Conservation (phyloP, 2,888 invertebrate genomes). For the Archips crataeganus region DNA sequence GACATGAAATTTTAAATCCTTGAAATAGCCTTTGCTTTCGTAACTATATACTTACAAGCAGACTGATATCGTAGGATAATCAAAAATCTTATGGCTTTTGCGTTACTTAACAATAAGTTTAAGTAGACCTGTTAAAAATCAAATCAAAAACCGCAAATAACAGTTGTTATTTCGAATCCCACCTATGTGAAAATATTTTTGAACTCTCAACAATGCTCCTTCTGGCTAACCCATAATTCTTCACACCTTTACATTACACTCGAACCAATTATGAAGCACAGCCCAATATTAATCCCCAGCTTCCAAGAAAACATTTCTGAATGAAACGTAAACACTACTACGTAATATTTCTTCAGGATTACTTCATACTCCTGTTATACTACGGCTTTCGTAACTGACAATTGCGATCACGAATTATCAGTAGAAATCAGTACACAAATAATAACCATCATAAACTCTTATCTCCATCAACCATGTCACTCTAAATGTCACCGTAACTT, state of each 20-base stretch:
- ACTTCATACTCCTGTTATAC: conserved; percentile 15
- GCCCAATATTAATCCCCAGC: conserved; percentile 26
- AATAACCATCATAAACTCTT: conserved; percentile 17
- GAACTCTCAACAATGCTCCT: not conserved
- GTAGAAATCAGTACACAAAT: conserved; percentile 33
- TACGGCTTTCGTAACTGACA: conserved; percentile 18
- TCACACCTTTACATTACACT: conserved; percentile 25
- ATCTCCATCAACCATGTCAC: not conserved
- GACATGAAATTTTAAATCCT: too few species aligned
- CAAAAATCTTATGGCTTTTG: too few species aligned
- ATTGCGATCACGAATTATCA: conserved; percentile 32
- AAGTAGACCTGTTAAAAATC: not conserved
- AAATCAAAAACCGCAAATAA: not conserved
- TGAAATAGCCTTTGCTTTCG: too few species aligned
- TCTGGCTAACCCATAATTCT: conserved; percentile 30
- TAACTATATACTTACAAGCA: too few species aligned
- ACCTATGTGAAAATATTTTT: not conserved
- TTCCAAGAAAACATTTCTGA: conserved; percentile 37
- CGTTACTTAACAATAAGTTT: too few species aligned
- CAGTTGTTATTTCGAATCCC: not conserved
- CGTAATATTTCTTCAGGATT: conserved; percentile 31
- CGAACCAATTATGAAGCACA: conserved; percentile 26
- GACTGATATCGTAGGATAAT: too few species aligned
- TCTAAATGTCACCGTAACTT: not conserved
- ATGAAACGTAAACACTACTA: conserved; percentile 26